Evolutionary conservation across 2,113 vertebrate species (phyloP).

Genomic region (Camarhynchus parvulus): DNA sequence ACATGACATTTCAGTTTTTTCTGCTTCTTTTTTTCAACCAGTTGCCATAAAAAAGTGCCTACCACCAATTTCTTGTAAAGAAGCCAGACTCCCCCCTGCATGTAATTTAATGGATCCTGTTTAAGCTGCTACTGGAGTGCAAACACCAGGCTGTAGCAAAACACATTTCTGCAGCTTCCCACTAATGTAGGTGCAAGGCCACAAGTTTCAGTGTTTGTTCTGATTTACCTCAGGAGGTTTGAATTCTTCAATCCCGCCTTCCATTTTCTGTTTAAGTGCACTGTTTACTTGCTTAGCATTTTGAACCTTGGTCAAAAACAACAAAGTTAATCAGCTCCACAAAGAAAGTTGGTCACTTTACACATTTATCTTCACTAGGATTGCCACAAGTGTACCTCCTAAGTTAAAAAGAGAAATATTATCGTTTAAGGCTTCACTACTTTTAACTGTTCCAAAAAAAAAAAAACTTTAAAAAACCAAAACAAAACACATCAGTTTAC

Average conservation of each 20-base stretch:
- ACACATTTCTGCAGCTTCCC: not conserved
- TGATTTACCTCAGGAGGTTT: slow-evolving; percentile 90
- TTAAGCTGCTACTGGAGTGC: slow-evolving; percentile 7
- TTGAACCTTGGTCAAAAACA: slow-evolving; percentile 88
- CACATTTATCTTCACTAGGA: slow-evolving; percentile 73
- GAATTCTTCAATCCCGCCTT: slow-evolving; percentile 91
- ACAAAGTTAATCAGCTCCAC: slow-evolving; percentile 74
- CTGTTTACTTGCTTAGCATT: slow-evolving; percentile 99
- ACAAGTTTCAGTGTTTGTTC: not conserved
- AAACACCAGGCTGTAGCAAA: not conserved
- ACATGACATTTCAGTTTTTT: not conserved
- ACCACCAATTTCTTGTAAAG: not conserved
- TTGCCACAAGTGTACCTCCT: slow-evolving; percentile 72
- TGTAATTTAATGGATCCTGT: not conserved
- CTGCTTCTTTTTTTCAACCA: not conserved
- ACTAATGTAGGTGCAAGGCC: not conserved
- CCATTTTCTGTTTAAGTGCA: slow-evolving; percentile 94
- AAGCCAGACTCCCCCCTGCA: not conserved
- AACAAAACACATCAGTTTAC: slow-evolving; percentile 2
- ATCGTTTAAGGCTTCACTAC: slow-evolving; percentile 64
- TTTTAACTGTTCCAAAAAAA: slow-evolving; percentile 13
- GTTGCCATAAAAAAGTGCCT: not conserved
- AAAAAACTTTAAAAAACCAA: not conserved
- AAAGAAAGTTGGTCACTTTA: slow-evolving; percentile 72
- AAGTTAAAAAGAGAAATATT: slow-evolving; percentile 64